Evolutionary conservation across 2,797 vertebrate genomes (phyloP), one percentile per base, ranked within the genome.

Genomic region (Leptodactylus fallax): DNA sequence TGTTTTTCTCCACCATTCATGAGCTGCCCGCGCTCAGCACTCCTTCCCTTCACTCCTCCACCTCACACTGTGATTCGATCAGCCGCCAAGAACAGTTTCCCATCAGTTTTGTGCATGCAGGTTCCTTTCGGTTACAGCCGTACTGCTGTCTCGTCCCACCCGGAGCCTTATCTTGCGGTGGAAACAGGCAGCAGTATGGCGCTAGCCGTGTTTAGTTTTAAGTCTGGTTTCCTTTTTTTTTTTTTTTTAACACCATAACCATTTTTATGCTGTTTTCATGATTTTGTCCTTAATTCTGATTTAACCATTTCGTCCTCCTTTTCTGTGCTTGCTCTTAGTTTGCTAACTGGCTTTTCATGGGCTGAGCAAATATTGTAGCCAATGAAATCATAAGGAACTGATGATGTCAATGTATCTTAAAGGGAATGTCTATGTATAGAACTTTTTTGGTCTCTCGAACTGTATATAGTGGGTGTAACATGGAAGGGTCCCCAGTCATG

Each of bases 51-150:
- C 94, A 92, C 95, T 96, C 94, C 94, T 94, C 95, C 94, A 91
- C 95, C 95, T 95, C 94, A 92, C 94, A 91, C 96, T 96, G 96
- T 82, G 97, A 96, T 97, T 94, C 96, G 96, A 94, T 95, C 96
- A 97, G 96, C 96, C 97, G 96, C 93, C 79, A 93, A 96, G 97
- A 91, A 60, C 69, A 93, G 97, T 97, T 97, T 98, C 97, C 97
- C 97, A 97, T 98, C 97, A 98, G 97, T 98, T 98, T 97, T 98
- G 97, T 98, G 97, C 97, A 96, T 95, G 96, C 97, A 98, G 97
- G 97, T 95, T 95, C 93, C 92, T 91, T 91, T 72, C 77, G 53
- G 10, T 58, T 36, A 85, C 90, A 86, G 55, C 93, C 91, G 92
- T 91, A 90, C 96, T 96, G 93, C 61, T 94, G 88, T 86, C 86